Conservation (phyloP, 30 jellyfish, hydroid and myxozoan genomes). For the Aurelia aurita region DNA sequence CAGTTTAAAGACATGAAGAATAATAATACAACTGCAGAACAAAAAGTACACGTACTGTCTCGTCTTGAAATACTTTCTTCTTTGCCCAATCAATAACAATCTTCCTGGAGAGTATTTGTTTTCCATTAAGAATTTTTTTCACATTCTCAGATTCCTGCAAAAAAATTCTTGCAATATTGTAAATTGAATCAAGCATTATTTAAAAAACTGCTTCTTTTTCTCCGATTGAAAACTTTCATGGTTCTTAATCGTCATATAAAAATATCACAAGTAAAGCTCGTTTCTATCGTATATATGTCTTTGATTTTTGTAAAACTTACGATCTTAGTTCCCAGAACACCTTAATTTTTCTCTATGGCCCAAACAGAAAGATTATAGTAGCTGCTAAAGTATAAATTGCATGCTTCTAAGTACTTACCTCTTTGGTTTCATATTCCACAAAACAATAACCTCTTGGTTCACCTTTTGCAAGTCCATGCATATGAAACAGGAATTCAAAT, state of each 20-base stretch:
- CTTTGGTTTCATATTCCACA: conserved; percentile 63
- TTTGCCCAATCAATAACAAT: conserved; percentile 71
- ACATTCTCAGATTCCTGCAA: conserved; percentile 51
- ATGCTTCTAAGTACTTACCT: conserved; percentile 12
- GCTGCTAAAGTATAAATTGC: background rate
- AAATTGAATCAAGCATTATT: no score
- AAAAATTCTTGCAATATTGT: background rate
- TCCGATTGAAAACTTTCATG: no score
- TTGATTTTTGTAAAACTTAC: no score
- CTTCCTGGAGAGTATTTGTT: conserved; percentile 27
- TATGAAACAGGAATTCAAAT: conserved; percentile 77
- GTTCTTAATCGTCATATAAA: no score
- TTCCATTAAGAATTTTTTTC: conserved; percentile 43
- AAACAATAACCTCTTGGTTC: conserved; percentile 93
- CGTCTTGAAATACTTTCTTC: conserved; percentile 8
- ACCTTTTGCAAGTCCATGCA: conserved; percentile 82
- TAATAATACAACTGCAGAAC: background rate
- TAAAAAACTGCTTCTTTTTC: no score
- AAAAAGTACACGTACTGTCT: background rate
- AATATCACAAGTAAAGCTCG: no score
- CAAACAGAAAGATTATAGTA: no score
- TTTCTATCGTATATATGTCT: no score
- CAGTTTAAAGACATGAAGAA: background rate
- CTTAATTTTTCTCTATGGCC: no score
- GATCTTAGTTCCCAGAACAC: no score